Evolutionary conservation across 2,797 vertebrate genomes (phyloP), one percentile per base, ranked within the genome.

Genomic region (Tokudaia muenninki): DNA sequence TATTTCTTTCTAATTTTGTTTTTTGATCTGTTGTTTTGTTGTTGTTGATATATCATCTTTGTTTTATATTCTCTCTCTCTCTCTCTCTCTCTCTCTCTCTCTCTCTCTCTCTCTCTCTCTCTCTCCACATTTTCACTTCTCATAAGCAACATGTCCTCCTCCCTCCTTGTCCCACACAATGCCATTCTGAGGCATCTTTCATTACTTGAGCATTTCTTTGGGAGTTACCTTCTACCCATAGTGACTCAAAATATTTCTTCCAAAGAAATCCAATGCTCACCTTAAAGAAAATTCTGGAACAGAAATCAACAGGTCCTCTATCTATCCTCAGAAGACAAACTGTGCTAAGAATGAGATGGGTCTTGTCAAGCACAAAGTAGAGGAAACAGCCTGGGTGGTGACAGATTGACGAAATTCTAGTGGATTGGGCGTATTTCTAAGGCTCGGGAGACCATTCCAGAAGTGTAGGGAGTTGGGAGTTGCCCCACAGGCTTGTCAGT

Each of bases 381-480:
- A 95, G 90, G 86, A 82, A 26, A 41, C 72, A 88, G 44, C 61
- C 57, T 81, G 55, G 82, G 77, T 92, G 86, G 67, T 63, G 86
- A 93, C 78, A 37, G 59, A 86, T 37, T 82, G 80, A 88, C 52
- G 10, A 61, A 96, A 91, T 92, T 93, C 74, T 92, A 65, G 26
- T 65, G 29, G 34, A 57, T 92, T 74, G 94, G 91, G 74, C 52
- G 0, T 12, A 88, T 82, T 96, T 97, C 92, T 91, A 75, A 78
- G 80, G 79, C 77, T 94, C 87, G 61, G 29, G 22, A 96, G 87
- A 41, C 90, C 87, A 87, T 97, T 97, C 96, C 97, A 97, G 97
- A 96, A 97, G 96, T 90, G 90, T 1, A 95, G 95, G 95, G 90
- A 97, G 96, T 94, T 89, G 88, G 96, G 91, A 97, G 97, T 94